Conservation (phyloP, 1,140 invertebrate genomes). For the Drosophila grimshawi region DNA sequence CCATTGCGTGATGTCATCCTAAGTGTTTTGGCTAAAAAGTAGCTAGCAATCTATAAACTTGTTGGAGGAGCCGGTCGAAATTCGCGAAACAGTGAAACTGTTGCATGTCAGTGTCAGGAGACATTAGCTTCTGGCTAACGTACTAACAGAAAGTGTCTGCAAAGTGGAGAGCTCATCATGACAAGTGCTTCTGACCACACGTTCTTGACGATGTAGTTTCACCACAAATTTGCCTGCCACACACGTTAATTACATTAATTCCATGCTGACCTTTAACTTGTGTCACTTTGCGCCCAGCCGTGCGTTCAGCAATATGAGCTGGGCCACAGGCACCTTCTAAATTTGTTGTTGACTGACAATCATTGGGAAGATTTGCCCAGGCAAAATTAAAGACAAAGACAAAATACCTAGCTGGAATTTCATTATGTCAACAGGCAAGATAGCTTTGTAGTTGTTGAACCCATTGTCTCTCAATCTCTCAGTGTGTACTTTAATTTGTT, state of each 20-base stretch:
- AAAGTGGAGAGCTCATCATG: constrained; percentile 18
- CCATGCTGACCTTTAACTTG: constrained; percentile 13
- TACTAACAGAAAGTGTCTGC: not conserved
- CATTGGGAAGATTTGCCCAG: constrained; percentile 13
- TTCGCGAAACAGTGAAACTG: not conserved
- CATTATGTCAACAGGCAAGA: constrained; percentile 50
- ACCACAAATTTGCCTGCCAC: constrained; percentile 28
- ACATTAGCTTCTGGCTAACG: constrained; percentile 9
- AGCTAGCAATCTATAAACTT: constrained; percentile 5
- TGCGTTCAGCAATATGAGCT: constrained; percentile 22
- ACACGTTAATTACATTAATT: constrained; percentile 59
- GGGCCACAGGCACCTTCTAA: constrained; percentile 17
- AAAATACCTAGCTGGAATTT: constrained; percentile 54
- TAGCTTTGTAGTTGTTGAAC: constrained; percentile 31
- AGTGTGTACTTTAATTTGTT: constrained; percentile 45
- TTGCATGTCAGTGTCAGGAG: constrained; percentile 15
- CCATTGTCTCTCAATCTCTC: constrained; percentile 14
- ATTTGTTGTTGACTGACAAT: constrained; percentile 26
- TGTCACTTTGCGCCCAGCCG: constrained; percentile 5
- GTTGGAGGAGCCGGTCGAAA: not conserved
- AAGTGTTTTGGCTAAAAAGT: not conserved
- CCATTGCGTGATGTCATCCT: constrained; percentile 37
- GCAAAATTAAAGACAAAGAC: not conserved
- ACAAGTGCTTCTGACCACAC: constrained; percentile 22
- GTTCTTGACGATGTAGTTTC: constrained; percentile 9